Conservation (phyloP, 1,140 invertebrate species). For the Macrobrachium rosenbergii region DNA sequence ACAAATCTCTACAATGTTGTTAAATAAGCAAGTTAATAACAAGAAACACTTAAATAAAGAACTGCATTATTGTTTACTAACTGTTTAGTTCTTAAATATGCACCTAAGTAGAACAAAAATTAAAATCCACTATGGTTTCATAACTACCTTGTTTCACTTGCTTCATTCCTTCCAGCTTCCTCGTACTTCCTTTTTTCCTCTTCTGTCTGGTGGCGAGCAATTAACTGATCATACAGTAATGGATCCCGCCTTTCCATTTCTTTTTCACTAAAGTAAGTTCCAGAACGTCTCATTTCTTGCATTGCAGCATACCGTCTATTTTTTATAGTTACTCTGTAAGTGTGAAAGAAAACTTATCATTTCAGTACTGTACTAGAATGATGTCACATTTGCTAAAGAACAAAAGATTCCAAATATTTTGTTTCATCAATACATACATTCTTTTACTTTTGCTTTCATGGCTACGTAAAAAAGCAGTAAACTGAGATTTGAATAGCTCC, state of each 20-base stretch:
- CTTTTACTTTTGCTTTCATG: neutral
- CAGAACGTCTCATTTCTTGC: conserved; percentile 25
- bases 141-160: neutral
- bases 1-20: no score
- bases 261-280: conserved; percentile 54
- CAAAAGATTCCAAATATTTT: neutral
- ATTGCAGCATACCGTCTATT: conserved; percentile 51
- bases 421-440: neutral
- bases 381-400: neutral
- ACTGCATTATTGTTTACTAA: no score
- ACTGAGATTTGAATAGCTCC: neutral
- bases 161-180: neutral
- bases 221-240: conserved; percentile 44
- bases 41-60: no score
- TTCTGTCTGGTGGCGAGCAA: conserved; percentile 41
- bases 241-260: conserved; percentile 54
- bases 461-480: neutral
- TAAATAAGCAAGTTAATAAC: no score
- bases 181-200: conserved; percentile 7
- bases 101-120: no score
- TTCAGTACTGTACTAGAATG: neutral
- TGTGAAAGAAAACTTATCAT: neutral
- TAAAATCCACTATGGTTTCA: no score
- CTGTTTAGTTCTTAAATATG: no score
- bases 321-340: conserved; percentile 34